phyloP scores from a whole-genome alignment of 1,140 invertebrate genomes.

The Zeugodacus cucurbitae region DNA sequence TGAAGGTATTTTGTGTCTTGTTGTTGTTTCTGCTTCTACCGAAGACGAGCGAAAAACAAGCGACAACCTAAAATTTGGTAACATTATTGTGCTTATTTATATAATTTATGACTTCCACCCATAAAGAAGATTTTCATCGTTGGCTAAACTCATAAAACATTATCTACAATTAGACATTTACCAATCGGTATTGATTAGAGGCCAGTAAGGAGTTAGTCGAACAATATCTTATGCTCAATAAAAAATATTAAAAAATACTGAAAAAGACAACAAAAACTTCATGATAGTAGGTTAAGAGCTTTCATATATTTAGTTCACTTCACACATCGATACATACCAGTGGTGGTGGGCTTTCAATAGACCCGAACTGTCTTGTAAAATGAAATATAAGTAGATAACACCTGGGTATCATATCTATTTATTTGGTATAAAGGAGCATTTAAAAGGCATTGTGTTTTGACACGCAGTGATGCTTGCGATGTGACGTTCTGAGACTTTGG shows the following conservation, averaged over 20 bases:
- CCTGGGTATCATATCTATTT: background rate
- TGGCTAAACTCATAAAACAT: constrained; percentile 10
- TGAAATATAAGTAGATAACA: background rate
- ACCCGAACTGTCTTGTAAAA: background rate
- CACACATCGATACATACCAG: background rate
- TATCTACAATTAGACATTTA: constrained; percentile 31
- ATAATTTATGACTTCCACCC: constrained; percentile 5
- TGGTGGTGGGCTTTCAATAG: background rate
- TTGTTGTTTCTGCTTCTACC: background rate
- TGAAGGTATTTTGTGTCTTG: background rate
- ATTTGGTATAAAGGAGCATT: background rate
- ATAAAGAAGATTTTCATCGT: background rate
- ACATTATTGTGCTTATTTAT: background rate
- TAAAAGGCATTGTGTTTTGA: background rate
- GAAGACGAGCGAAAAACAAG: background rate
- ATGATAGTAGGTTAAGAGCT: background rate
- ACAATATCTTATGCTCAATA: background rate
- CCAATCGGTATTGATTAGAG: constrained; percentile 10
- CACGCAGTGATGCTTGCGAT: background rate
- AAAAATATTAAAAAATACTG: background rate
- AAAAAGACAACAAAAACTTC: background rate
- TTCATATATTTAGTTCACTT: background rate
- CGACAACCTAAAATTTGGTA: background rate
- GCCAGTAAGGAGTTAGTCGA: background rate
- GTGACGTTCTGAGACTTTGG: background rate